A percentile compares a stretch with the other conserved stretches of the same genome.
These are phyloP conservation scores for Manis javanica DNA, from an alignment of 2,797 vertebrate genomes.

Conservation along the genomic window DNA sequence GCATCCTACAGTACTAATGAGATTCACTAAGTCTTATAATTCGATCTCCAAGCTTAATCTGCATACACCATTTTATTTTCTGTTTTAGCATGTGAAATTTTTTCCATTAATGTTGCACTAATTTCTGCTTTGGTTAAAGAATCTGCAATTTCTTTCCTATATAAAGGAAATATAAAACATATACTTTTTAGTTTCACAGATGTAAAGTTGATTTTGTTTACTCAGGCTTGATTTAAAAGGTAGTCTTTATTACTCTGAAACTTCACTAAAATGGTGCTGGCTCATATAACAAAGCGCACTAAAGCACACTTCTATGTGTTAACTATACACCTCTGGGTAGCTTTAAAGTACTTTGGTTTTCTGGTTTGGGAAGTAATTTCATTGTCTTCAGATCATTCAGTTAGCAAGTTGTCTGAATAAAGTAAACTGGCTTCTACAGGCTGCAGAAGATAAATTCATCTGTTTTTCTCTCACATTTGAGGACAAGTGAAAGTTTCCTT, in stretches of 20 bases:
- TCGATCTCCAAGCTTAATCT: constrained; percentile 23
- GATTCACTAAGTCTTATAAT: neutral
- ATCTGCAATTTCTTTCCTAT: constrained; percentile 1
- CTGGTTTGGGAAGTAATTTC: constrained; percentile 54
- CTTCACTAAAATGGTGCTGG: neutral
- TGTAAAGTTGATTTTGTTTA: constrained; percentile 44
- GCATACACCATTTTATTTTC: neutral
- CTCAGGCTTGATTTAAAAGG: constrained; percentile 43
- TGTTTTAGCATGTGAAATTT: neutral
- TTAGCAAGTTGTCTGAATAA: constrained; percentile 55
- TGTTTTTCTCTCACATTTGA: neutral
- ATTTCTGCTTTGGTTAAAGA: constrained; percentile 30
- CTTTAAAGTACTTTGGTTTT: constrained; percentile 16
- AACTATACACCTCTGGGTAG: constrained; percentile 42
- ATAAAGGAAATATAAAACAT: constrained; percentile 7
- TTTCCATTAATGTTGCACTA: neutral
- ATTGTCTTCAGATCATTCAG: constrained; percentile 31
- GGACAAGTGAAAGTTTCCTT: constrained; percentile 18
- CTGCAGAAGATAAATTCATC: constrained; percentile 14
- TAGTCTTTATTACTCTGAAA: constrained; percentile 14
- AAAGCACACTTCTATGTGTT: constrained; percentile 40
- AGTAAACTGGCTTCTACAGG: constrained; percentile 19
- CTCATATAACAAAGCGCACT: constrained; percentile 42
- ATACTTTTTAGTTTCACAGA: neutral
- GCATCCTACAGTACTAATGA: neutral